Percentiles rank a stretch among this genome's conserved stretches.
Conservation (phyloP, 1,140 invertebrate genomes). For the Laupala kohalensis region DNA sequence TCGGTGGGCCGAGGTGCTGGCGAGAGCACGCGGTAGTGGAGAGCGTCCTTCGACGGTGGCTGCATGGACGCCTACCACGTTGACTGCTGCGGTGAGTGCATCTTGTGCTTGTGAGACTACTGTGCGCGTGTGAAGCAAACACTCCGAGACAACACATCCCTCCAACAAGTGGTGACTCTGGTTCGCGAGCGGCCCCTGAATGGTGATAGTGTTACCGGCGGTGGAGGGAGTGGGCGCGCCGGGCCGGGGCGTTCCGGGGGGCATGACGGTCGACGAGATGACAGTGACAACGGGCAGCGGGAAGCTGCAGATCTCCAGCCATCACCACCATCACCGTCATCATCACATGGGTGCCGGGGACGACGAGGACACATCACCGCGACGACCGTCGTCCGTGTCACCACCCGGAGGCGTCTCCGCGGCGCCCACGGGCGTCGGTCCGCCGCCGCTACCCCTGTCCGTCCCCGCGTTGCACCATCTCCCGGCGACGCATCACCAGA, state of each 20-base stretch:
- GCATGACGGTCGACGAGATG: conserved; percentile 11
- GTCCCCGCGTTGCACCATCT: neutral
- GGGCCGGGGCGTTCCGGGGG: conserved; percentile 2
- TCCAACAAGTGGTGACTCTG: neutral
- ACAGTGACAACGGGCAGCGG: neutral
- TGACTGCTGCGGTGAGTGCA: neutral
- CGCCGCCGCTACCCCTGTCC: neutral
- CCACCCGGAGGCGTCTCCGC: too few species aligned
- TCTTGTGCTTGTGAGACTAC: neutral
- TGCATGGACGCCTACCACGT: neutral
- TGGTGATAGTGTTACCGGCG: conserved; percentile 12
- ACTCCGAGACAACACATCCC: too few species aligned
- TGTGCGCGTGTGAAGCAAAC: neutral
- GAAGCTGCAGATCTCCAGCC: neutral
- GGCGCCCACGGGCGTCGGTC: too few species aligned
- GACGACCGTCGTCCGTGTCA: neutral
- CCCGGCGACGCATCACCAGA: neutral
- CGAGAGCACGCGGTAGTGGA: neutral
- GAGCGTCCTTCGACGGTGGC: too few species aligned
- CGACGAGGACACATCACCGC: neutral
- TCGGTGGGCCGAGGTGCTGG: neutral
- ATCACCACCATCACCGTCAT: neutral
- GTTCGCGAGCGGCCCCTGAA: neutral
- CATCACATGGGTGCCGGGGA: conserved; percentile 1
- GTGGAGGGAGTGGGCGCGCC: conserved; percentile 7